phyloP scores from a whole-genome alignment of 2,113 vertebrate species.

The Leucosticte australis region DNA sequence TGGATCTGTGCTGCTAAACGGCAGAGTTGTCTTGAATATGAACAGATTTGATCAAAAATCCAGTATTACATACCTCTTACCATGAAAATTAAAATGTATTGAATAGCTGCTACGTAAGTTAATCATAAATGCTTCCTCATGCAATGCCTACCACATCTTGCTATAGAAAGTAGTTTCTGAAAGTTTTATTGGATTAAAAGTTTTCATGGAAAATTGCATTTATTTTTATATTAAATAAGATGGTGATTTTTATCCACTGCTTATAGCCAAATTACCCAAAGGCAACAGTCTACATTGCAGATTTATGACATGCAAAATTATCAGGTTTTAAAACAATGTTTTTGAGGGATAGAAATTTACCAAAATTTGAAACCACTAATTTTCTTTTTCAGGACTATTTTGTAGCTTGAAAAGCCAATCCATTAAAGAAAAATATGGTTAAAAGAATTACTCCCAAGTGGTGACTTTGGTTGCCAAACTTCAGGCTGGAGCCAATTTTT shows the following conservation, averaged over 20 bases:
- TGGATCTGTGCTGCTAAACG: neutral
- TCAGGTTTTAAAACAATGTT: constrained; percentile 70
- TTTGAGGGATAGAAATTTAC: constrained; percentile 67
- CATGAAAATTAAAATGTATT: neutral
- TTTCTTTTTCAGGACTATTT: constrained; percentile 64
- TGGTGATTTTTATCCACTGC: constrained; percentile 16
- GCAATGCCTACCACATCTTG: neutral
- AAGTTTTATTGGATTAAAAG: constrained; percentile 10
- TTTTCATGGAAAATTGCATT: constrained; percentile 5
- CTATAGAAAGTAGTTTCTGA: neutral
- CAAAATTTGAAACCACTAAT: constrained; percentile 75
- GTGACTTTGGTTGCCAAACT: constrained; percentile 57
- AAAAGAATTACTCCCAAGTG: constrained; percentile 71
- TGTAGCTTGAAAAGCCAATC: constrained; percentile 62
- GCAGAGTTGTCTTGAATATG: neutral
- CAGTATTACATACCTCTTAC: neutral
- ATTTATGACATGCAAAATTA: constrained; percentile 69
- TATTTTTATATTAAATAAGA: constrained; percentile 39
- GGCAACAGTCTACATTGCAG: constrained; percentile 42
- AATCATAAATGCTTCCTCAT: neutral
- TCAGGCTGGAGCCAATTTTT: constrained; percentile 58
- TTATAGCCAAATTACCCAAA: constrained; percentile 42
- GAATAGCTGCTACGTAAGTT: neutral
- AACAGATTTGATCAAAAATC: neutral
- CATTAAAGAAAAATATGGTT: constrained; percentile 44